Conservation (phyloP, 2,888 invertebrate genomes). For the Melieria crassipennis region DNA sequence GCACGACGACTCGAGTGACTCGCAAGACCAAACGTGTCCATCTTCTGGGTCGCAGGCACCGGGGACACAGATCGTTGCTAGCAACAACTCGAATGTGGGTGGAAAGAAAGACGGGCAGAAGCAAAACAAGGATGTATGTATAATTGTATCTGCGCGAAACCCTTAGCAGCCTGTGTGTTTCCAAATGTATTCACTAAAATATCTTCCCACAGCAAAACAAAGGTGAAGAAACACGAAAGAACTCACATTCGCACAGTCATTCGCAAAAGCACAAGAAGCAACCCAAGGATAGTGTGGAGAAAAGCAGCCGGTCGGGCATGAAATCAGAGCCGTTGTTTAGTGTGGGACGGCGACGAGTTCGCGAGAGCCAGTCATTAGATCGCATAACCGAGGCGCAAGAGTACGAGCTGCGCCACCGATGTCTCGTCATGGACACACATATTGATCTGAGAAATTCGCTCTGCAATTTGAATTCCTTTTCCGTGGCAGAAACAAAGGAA, state of each 20-base stretch:
- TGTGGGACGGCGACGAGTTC: constrained; percentile 72
- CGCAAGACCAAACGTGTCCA: constrained; percentile 73
- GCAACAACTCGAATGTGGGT: constrained; percentile 48
- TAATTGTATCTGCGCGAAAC: constrained; percentile 1
- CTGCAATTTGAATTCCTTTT: constrained; percentile 55
- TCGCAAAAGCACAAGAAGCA: constrained; percentile 54
- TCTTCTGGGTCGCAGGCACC: constrained; percentile 54
- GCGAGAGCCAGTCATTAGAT: constrained; percentile 86
- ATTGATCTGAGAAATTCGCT: constrained; percentile 53
- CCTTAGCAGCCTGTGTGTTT: neutral
- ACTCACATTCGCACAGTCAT: constrained; percentile 48
- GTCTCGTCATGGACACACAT: constrained; percentile 44
- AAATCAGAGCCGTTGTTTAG: constrained; percentile 31
- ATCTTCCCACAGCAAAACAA: constrained; percentile 48
- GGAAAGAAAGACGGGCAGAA: constrained; percentile 58
- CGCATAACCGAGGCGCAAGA: constrained; percentile 88
- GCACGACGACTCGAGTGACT: constrained; percentile 87
- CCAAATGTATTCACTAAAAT: constrained; percentile 2
- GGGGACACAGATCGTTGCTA: constrained; percentile 56
- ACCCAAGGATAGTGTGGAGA: constrained; percentile 54
- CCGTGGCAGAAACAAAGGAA: constrained; percentile 58
- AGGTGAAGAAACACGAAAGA: constrained; percentile 59
- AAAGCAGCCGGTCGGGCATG: constrained; percentile 51
- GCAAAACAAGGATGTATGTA: constrained; percentile 52
- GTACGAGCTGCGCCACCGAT: constrained; percentile 64